Base-by-base conservation (phyloP, 2,113 vertebrate genomes). In the Brachypteracias leptosomus region DNA sequence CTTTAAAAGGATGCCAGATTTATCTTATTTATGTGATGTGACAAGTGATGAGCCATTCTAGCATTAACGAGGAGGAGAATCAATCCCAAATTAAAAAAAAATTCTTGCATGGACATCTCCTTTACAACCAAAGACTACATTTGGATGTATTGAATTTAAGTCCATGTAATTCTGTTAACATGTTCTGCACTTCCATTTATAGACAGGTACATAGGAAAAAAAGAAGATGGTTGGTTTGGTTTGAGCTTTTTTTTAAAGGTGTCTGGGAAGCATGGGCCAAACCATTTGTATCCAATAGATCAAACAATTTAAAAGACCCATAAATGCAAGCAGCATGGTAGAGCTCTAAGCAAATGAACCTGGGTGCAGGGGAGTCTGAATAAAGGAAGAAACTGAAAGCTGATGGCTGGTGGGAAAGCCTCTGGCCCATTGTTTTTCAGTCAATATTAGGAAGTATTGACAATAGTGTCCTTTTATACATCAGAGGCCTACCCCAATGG, bases 211-310 rank as follows among this genome's bases (percentile, higher is more conserved):
- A 15, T 8, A 26, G 7, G 4, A 5, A 47, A 46, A 36, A 40
- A 38, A 3, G 2, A 40, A 36, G 9, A 10, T 13, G 1, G 10
- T 4, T 36, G 2, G 8, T 62, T 85, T 21, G 3, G 4, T 71
- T 49, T 51, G 33, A 7, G 9, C 5, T 26, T 79, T 74, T 66
- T 35, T 22, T 78, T 54, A n/a, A 36, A 61, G 5, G 1, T 52
- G 2, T 65, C 61, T 35, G 6, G 28, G 21, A 88, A 88, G 24
- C 13, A 61, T 4, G 68, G 36, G 46, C 3, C 11, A 63, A 83
- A 74, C 13, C 9, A 14, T 63, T 82, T n/a, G 7, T 54, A 58
- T 4, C 9, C 9, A 36, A 16, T 14, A 80, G 19, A 63, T 55
- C 7, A 4, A 90, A n/a, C 6, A 9, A 3, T 40, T 44, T 6